Evolutionary conservation across 2,113 vertebrate genomes (phyloP).

Genomic region (Bos javanicus): DNA sequence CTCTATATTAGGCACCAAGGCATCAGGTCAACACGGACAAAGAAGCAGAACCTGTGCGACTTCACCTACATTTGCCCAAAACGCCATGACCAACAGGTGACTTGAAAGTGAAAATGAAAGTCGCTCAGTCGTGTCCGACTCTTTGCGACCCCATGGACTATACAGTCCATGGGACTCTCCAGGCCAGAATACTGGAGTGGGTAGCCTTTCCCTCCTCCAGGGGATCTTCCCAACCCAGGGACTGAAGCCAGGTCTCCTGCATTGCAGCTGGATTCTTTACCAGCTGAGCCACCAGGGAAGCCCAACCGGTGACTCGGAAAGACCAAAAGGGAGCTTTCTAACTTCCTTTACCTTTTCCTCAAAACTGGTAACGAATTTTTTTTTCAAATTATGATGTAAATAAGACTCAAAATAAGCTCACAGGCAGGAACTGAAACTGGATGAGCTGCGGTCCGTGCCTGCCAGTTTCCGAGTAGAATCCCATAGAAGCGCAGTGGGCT

Average conservation of each 20-base stretch:
- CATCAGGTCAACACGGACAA: background rate
- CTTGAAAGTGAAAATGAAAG: background rate
- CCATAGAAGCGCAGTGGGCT: fast-evolving
- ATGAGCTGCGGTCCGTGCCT: fast-evolving
- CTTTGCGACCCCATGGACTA: fast-evolving
- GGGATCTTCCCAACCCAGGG: background rate
- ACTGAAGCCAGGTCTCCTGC: background rate
- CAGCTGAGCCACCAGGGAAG: background rate
- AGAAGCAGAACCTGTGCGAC: background rate
- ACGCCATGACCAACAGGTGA: fast-evolving
- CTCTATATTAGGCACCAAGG: background rate
- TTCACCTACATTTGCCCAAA: fast-evolving
- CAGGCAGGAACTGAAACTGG: background rate
- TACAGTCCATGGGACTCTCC: background rate
- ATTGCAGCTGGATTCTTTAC: background rate
- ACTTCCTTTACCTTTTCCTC: background rate
- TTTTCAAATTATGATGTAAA: background rate
- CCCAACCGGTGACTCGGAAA: background rate
- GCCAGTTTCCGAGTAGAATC: background rate
- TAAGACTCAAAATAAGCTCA: background rate
- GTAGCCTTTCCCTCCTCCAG: background rate
- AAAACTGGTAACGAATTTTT: background rate
- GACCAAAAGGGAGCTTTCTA: background rate
- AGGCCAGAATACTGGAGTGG: background rate
- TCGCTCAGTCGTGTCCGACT: fast-evolving